Evolutionary conservation across 1,140 invertebrate species (phyloP).

Genomic region (Meloidogyne hapla): DNA sequence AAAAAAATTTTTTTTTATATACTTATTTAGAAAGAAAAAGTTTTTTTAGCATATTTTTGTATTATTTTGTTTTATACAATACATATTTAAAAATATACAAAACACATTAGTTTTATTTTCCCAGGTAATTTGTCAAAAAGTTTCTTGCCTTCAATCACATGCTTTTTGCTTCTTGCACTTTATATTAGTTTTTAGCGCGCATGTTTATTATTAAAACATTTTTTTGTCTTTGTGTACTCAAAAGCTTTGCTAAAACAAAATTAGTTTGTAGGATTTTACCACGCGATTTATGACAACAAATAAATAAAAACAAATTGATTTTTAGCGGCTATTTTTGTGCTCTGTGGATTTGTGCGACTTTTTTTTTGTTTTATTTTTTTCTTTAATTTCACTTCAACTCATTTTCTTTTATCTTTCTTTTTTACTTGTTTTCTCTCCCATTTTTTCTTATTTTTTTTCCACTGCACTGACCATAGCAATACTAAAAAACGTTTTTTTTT

Average conservation of each 20-base stretch:
- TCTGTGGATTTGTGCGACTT: not conserved
- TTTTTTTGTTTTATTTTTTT: not conserved
- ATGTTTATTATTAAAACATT: not conserved
- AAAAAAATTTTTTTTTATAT: too few relatives aligned
- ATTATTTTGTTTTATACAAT: too few relatives aligned
- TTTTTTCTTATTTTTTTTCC: not conserved
- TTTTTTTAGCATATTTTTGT: too few relatives aligned
- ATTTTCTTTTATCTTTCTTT: not conserved
- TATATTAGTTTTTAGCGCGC: not conserved
- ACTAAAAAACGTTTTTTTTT: not conserved
- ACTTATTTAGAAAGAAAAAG: too few relatives aligned
- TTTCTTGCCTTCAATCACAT: not conserved
- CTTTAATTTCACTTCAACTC: not conserved
- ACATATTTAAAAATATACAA: too few relatives aligned
- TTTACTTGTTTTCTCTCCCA: not conserved
- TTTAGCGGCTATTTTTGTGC: not conserved
- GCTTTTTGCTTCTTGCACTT: not conserved
- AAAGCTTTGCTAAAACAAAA: not conserved
- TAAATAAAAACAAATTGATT: not conserved
- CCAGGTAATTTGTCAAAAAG: not conserved
- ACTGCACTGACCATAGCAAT: not conserved
- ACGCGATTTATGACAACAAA: not conserved
- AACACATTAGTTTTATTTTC: too few relatives aligned
- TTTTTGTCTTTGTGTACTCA: not conserved
- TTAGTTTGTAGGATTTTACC: not conserved